Base-by-base conservation (phyloP, 2,888 invertebrate genomes). In the Ligdia adustata region DNA sequence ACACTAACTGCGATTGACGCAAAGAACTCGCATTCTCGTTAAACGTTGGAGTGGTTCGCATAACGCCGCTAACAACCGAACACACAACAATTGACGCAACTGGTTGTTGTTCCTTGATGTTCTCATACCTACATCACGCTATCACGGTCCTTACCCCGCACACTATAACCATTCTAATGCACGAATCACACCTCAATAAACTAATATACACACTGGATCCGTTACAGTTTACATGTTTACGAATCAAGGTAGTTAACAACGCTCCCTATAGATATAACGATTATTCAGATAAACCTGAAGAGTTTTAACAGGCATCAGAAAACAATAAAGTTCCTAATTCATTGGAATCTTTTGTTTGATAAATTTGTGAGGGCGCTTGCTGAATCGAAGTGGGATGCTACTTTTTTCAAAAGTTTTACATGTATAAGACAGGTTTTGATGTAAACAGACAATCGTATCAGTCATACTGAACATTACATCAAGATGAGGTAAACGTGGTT, bases 21-120 rank as follows among this genome's bases (percentile, higher is more conserved):
- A 82, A 73, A 71, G 45, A 58, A 56, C 46, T 55, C 58, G 63
- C n/a, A n/a, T 67, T 69, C 59, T 59, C 60, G 55, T 45, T 40
- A 46, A 32, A 46, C 43, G 52, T 76, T 72, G 71, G 67, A 66
- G 57, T 62, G 65, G 69, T 84, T 87, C 68, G 65, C 84, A 66
- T 52, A 46, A 44, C 55, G 28, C 52, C 61, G 82, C 81, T 88
- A 88, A 88, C 68, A 57, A 56, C 44, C 67, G 55, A 58, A 60
- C 75, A 84, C 60, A 83, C 77, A 79, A 24, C 38, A 41, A 61
- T 72, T 85, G 84, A 86, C 87, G 87, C 75, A 86, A 75, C 70
- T 69, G 57, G 47, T 49, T 52, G 50, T 51, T 62, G 54, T 66
- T 61, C n/a, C n/a, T n/a, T 49, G 53, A 41, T 61, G 50, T 35